Evolutionary conservation across 2,888 invertebrate species (phyloP).

Genomic region (Sturmia bella): DNA sequence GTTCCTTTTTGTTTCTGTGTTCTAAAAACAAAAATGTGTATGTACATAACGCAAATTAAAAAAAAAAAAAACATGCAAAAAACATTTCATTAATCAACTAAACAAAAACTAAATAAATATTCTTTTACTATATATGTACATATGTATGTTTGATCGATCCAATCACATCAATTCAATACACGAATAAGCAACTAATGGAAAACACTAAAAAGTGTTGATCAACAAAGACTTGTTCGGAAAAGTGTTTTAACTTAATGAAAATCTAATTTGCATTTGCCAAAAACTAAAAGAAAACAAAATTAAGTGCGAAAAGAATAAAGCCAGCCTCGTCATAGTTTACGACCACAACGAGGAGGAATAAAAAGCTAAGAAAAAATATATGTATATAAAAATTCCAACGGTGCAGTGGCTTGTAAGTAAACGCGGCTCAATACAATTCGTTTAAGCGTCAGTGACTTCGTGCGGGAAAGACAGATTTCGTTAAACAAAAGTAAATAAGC

Average conservation of each 20-base stretch:
- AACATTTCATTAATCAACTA: slow-evolving; percentile 19
- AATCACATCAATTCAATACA: neutral
- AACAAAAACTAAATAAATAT: slow-evolving; percentile 9
- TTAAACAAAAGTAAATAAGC: slow-evolving; percentile 55
- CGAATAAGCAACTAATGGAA: neutral
- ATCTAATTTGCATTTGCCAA: slow-evolving; percentile 47
- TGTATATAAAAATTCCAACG: slow-evolving; percentile 61
- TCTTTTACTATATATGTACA: slow-evolving; percentile 12
- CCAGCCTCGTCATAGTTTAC: slow-evolving; percentile 67
- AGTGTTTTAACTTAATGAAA: slow-evolving; percentile 20
- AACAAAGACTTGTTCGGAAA: slow-evolving; percentile 2
- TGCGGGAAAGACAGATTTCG: slow-evolving; percentile 69
- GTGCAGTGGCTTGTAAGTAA: slow-evolving; percentile 69
- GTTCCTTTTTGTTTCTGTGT: slow-evolving; percentile 25
- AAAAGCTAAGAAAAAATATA: slow-evolving; percentile 42
- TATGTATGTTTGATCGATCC: no score
- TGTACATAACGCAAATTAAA: slow-evolving; percentile 46
- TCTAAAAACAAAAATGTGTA: slow-evolving; percentile 36
- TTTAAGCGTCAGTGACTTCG: slow-evolving; percentile 69
- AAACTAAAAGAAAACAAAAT: slow-evolving; percentile 40
- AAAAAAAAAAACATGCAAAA: slow-evolving; percentile 24
- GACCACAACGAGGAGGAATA: slow-evolving; percentile 68
- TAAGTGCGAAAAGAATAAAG: slow-evolving; percentile 20
- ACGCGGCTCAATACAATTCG: slow-evolving; percentile 69
- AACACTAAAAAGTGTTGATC: slow-evolving; percentile 27